phyloP scores from a whole-genome alignment of 2,888 invertebrate species.

The Amphiduros pacificus region DNA sequence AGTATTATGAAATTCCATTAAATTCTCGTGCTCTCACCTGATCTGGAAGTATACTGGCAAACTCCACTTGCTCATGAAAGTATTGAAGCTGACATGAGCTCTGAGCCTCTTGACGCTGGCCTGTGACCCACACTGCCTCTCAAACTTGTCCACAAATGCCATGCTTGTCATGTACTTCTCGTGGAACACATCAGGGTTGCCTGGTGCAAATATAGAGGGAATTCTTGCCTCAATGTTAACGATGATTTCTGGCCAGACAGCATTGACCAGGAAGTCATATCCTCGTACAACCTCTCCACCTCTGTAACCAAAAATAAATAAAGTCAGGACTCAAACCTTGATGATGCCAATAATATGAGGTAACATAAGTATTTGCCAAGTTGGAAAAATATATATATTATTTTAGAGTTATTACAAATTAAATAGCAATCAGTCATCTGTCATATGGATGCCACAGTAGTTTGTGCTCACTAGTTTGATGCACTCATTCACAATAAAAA shows the following conservation, averaged over 20 bases:
- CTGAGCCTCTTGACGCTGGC: conserved; percentile 68
- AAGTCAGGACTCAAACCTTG: too few relatives aligned
- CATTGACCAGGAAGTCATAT: conserved; percentile 79
- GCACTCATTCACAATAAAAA: too few relatives aligned
- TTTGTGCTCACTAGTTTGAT: too few relatives aligned
- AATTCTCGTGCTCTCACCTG: too few relatives aligned
- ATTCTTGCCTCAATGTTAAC: conserved; percentile 65
- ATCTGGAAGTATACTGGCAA: conserved; percentile 96
- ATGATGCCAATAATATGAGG: too few relatives aligned
- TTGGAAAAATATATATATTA: too few relatives aligned
- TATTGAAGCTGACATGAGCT: conserved; percentile 73
- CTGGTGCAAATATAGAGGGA: conserved; percentile 85
- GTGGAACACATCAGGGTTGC: conserved; percentile 86
- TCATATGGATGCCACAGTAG: too few relatives aligned
- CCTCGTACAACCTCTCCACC: conserved; percentile 63
- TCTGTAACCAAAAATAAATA: conserved; percentile 4
- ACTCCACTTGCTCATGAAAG: conserved; percentile 86
- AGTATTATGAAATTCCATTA: too few relatives aligned
- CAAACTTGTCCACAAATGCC: conserved; percentile 74
- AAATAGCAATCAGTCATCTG: too few relatives aligned
- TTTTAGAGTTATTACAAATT: too few relatives aligned
- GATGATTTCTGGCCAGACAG: conserved; percentile 85
- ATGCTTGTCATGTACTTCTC: conserved; percentile 78
- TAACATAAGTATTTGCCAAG: too few relatives aligned
- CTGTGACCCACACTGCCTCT: conserved; percentile 67